Base-by-base conservation (phyloP, 2,888 invertebrate genomes). In the Chalcosyrphus nemorum region DNA sequence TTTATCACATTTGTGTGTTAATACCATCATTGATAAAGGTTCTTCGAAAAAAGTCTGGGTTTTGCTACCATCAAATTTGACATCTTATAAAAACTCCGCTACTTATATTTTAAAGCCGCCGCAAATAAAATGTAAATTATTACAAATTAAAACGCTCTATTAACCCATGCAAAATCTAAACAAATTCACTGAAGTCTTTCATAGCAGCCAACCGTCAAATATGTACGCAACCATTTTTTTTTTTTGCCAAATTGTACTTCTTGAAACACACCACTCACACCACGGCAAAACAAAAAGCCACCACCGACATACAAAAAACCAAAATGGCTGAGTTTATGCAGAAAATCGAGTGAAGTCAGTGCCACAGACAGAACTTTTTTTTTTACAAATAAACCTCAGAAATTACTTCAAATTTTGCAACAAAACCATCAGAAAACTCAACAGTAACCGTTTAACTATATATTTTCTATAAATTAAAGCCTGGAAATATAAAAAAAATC, bases 301-400 rank as follows among this genome's bases (percentile, higher is more conserved):
- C 38, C 38, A 86, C 38, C 38, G 32, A 70, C 24, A 24, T 75
- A 81, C 71, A 85, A 81, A 71, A n/a, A n/a, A n/a, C n/a, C n/a
- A 88, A 88, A 87, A 88, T 88, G 87, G 88, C 88, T 85, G 87
- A 86, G 76, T 86, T 86, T 82, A 66, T 86, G 86, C 65, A 75
- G 87, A 86, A 87, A 86, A 86, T 41, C 68, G 74, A 87, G 87
- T 87, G 87, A 87, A 86, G 87, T 65, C n/a, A 87, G 81, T 87
- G 86, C 78, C 81, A 61, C 66, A 52, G 77, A 59, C 81, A 81
- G 4, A 24, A 24, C n/a, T n/a, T n/a, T n/a, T n/a, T 72, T 75
- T 75, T 74, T 74, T 32, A 70, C 17, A 81, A 84, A 86, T 81
- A 81, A n/a, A n/a, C n/a, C n/a, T n/a, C 63, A 57, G 65, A 71